Base-by-base conservation (phyloP, 2,797 vertebrate genomes). In the Macroramphosus scolopax region DNA sequence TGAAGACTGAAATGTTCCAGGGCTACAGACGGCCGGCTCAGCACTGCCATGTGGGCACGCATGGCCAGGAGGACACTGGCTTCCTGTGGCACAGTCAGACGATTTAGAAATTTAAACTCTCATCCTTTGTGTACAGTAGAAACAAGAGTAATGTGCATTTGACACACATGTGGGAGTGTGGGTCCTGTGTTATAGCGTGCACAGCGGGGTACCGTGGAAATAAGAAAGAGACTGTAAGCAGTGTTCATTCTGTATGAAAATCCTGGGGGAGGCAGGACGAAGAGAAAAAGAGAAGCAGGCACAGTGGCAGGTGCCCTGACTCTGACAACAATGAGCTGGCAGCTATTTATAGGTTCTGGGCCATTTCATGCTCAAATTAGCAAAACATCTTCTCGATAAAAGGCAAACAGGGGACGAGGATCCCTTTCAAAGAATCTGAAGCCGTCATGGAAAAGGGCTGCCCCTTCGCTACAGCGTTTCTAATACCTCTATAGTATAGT, bases 1-100 rank as follows among this genome's bases (percentile, higher is more conserved):
- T 64, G 80, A 79, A 46, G 92, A 78, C 63, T 96, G 94, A 48
- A 92, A 94, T 22, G 92, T 86, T 28, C 95, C 94, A 18, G 88
- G 53, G 2, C 73, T 81, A 52, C 94, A 98, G 22, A 81, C 62
- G 47, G 60, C 14, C 0, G 93, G 92, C 52, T 89, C 69, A 11
- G 59, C 57, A 22, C 85, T 89, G 33, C 89, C 89, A 57, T 31
- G 50, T 32, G 89, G 81, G 52, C 91, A 92, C 0, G 62, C 50
- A 30, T 88, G 78, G 33, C 89, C 89, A 56, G 77, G 46, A 2
- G 89, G 92, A 63, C 96, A 97, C 43, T 88, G 66, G 38, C 15
- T 51, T 63, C 73, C 91, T 92, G 78, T 43, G 7, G 57, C 29
- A 56, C 24, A 45, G 17, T 26, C 34, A 63, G n/a, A 78, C 28